A percentile compares a stretch with the other conserved stretches of the same genome.
These are phyloP conservation scores for Palaemon carinicauda DNA, from an alignment of 1,140 invertebrate genomes.

Conservation along the genomic window DNA sequence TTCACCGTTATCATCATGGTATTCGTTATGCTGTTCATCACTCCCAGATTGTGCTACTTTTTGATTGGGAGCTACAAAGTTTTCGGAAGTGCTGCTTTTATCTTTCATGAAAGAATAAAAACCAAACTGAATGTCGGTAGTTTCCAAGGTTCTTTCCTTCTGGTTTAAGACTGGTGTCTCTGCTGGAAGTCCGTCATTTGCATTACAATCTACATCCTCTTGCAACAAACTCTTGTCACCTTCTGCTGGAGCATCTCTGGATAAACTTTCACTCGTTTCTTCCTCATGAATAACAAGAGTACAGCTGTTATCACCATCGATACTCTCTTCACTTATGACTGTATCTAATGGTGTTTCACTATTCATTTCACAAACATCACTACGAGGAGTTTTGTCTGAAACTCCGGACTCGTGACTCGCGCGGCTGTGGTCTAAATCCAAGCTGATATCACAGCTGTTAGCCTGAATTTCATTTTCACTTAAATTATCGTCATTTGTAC, in stretches of 20 bases:
- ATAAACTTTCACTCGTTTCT: not conserved
- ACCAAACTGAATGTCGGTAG: not conserved
- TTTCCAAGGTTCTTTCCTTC: not conserved
- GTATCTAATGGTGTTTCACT: not conserved
- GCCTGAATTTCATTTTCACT: not conserved
- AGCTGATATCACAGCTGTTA: too few relatives aligned
- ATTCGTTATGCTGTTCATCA: constrained; percentile 27
- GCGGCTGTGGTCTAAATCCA: too few relatives aligned
- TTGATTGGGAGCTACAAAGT: not conserved
- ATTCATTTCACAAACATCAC: not conserved
- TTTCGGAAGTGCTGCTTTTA: not conserved
- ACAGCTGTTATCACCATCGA: constrained; percentile 39
- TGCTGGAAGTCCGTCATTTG: not conserved
- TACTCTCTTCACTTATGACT: constrained; percentile 33
- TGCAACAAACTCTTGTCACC: not conserved
- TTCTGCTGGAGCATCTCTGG: not conserved
- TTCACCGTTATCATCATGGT: constrained; percentile 40
- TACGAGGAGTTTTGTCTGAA: not conserved
- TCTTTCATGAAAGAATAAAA: constrained; percentile 16
- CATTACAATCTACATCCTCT: not conserved
- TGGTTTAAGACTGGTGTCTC: too few relatives aligned
- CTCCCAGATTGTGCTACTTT: not conserved
- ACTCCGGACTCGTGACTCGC: too few relatives aligned
- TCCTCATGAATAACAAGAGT: constrained; percentile 49
- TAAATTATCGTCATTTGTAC: not conserved